Evolutionary conservation across 2,888 invertebrate genomes (phyloP).

Genomic region (Diarsia dahlii): DNA sequence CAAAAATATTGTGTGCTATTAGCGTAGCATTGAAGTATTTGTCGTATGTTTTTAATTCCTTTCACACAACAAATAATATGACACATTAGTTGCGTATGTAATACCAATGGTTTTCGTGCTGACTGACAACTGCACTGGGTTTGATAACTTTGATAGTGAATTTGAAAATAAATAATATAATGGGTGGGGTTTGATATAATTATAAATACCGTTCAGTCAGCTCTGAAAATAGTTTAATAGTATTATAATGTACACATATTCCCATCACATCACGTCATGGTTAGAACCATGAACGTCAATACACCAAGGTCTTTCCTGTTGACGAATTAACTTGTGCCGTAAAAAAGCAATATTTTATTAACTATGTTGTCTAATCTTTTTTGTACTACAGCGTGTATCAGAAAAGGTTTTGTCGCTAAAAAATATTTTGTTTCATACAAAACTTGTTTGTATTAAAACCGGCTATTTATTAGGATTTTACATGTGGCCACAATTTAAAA

Average conservation of each 20-base stretch:
- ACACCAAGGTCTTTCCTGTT: slow-evolving; percentile 43
- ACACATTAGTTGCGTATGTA: background rate
- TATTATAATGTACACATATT: slow-evolving; percentile 8
- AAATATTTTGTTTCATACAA: background rate
- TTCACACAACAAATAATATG: background rate
- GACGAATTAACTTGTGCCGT: slow-evolving; percentile 7
- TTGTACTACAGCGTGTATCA: background rate
- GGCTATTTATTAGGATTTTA: background rate
- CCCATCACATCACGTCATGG: slow-evolving; percentile 36
- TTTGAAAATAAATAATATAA: background rate
- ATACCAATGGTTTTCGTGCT: slow-evolving; percentile 14
- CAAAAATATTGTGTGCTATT: slow-evolving; percentile 65
- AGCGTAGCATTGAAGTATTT: slow-evolving; percentile 45
- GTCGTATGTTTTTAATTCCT: background rate
- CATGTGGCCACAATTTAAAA: background rate
- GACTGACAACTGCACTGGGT: background rate
- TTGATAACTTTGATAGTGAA: background rate
- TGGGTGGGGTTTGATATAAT: background rate
- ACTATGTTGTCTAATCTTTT: background rate
- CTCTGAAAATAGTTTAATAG: background rate
- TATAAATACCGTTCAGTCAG: background rate
- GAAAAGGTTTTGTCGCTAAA: background rate
- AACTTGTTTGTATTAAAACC: background rate
- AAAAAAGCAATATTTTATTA: slow-evolving; percentile 18
- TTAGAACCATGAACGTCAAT: slow-evolving; percentile 38